Evolutionary conservation across 2,113 vertebrate species (phyloP).

Genomic region (Vidua chalybeata): DNA sequence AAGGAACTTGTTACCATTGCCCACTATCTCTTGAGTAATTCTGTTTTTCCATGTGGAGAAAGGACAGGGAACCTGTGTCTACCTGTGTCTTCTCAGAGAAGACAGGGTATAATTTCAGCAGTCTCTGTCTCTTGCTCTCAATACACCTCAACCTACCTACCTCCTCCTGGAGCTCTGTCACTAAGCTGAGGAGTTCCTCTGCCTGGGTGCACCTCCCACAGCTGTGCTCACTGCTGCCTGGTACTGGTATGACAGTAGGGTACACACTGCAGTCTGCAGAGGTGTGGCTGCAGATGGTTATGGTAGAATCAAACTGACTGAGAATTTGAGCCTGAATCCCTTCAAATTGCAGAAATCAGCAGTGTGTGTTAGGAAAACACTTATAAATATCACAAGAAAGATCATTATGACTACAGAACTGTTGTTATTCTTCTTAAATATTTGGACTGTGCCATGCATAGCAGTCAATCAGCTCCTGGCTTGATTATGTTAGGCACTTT

Average conservation of each 20-base stretch:
- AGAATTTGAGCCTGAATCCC: not conserved
- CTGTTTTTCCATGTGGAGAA: not conserved
- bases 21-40: not conserved
- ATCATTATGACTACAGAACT: not conserved
- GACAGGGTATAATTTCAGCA: not conserved
- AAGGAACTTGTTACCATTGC: not conserved
- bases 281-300: not conserved
- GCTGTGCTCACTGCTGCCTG: not conserved
- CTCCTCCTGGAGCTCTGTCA: not conserved
- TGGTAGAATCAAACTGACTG: not conserved
- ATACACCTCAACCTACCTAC: not conserved
- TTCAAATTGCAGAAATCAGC: not conserved
- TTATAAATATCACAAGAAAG: conserved; percentile 10
- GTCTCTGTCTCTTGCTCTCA: not conserved
- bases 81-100: not conserved
- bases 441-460: not conserved
- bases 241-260: not conserved
- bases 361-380: not conserved
- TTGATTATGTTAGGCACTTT: not conserved
- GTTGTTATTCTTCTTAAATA: conserved; percentile 17
- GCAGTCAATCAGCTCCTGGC: not conserved
- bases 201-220: not conserved
- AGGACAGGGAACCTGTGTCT: not conserved
- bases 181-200: not conserved
- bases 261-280: not conserved